Percentiles rank a stretch among this genome's conserved stretches.
phyloP scores from a whole-genome alignment of 2,797 vertebrate species.

The Bothrops alternatus region DNA sequence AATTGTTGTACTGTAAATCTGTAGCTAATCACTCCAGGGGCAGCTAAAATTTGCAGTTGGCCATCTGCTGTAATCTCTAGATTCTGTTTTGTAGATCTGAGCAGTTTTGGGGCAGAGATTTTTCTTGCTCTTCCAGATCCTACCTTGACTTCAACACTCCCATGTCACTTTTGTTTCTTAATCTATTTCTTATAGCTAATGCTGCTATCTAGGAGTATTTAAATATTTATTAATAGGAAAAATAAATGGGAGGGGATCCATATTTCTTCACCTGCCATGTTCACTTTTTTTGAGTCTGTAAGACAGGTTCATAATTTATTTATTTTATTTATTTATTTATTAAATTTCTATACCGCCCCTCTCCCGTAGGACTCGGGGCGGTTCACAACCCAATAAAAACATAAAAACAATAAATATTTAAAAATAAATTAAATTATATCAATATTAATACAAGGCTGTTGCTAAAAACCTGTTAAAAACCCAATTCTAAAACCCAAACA shows the following conservation, averaged over 20 bases:
- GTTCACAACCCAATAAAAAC: too few relatives aligned
- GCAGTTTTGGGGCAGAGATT: not conserved
- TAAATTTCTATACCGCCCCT: too few relatives aligned
- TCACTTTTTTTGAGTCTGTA: not conserved
- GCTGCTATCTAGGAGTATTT: not conserved
- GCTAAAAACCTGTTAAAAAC: too few relatives aligned
- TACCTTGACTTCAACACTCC: too few relatives aligned
- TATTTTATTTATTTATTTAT: too few relatives aligned
- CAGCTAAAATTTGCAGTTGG: not conserved
- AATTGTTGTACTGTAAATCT: not conserved
- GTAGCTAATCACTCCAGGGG: not conserved
- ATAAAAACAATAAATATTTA: too few relatives aligned
- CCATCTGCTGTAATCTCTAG: not conserved
- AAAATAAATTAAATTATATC: too few relatives aligned
- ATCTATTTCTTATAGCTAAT: not conserved
- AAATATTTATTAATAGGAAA: not conserved
- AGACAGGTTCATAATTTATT: not conserved
- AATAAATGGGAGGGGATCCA: not conserved
- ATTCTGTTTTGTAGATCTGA: not conserved
- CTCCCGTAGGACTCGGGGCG: too few relatives aligned
- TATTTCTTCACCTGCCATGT: not conserved
- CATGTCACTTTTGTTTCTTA: not conserved
- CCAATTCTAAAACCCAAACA: too few relatives aligned
- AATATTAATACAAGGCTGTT: too few relatives aligned
- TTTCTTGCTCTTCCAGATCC: not conserved